Evolutionary conservation across 1,140 invertebrate species (phyloP).

Genomic region (Diuraphis noxia): DNA sequence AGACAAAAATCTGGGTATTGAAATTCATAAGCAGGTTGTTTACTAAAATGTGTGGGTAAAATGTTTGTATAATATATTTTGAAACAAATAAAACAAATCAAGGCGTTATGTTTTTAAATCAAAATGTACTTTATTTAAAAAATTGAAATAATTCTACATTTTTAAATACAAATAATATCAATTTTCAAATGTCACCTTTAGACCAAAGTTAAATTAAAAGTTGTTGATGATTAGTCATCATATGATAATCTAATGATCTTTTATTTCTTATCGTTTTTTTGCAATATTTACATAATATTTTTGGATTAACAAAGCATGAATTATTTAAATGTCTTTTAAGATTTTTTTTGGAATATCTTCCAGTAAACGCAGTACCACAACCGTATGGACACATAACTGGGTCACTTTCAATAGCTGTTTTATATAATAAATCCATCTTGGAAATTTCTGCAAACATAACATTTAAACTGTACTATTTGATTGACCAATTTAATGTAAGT

Average conservation of each 20-base stretch:
- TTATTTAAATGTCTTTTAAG: background rate
- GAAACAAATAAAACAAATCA: background rate
- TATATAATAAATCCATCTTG: too few species aligned
- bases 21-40: background rate
- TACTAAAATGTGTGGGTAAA: background rate
- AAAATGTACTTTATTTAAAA: background rate
- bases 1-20: background rate
- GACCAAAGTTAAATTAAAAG: background rate
- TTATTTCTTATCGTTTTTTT: background rate
- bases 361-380: slow-evolving; percentile 56
- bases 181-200: background rate
- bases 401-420: background rate
- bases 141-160: background rate
- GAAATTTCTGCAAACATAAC: background rate
- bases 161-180: background rate
- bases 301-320: background rate
- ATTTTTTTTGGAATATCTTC: background rate
- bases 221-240: background rate
- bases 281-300: background rate
- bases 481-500: background rate
- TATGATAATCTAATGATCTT: background rate
- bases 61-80: background rate
- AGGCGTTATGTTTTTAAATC: background rate
- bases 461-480: background rate
- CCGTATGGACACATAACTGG: slow-evolving; percentile 27